Evolutionary conservation across 2,797 vertebrate species (phyloP), one percentile per base, ranked within the genome.

Genomic region (Pseudopleuronectes americanus): DNA sequence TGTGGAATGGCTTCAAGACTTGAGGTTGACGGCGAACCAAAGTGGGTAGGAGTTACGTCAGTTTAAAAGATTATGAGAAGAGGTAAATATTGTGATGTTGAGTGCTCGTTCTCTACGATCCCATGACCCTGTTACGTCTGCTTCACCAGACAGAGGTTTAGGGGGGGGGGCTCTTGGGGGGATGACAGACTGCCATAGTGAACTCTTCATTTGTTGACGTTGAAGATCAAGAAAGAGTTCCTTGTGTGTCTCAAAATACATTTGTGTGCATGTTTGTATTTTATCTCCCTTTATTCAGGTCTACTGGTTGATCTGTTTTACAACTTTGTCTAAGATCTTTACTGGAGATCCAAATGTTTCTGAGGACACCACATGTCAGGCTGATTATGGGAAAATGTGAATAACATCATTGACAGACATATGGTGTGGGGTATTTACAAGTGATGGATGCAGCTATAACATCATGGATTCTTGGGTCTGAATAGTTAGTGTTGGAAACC

Each of bases 51-150:
- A 83, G 74, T 47, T 22, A 38, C 47, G 84, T 87, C 71, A 62
- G 0, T 84, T 86, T 79, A 78, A 67, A 69, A 19, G 68, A 56
- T 38, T 1, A 3, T 57, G 79, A 26, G 26, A 62, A 66, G 85
- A 79, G 60, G 68, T 59, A 85, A 86, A 89, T 81, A 81, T 70
- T 85, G 87, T 68, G 68, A 84, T 74, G 60, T 63, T 66, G 68
- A 86, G 76, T 83, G 17, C 43, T 89, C 79, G 6, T 74, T 68
- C 63, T 68, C 45, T 22, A 64, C 71, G 69, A 91, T 76, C 77
- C 57, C 47, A 36, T 59, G 65, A 84, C 60, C 79, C 64, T 53
- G 10, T 71, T 59, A 16, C 48, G 64, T 83, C 69, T 61, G 71
- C 77, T 73, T 71, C 68, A 85, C 0, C 51, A 38, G 48, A 1